A percentile compares a stretch with the other conserved stretches of the same genome.
Evolutionary conservation across 1,140 invertebrate genomes (phyloP).

Genomic region (Drosophila tropicalis): DNA sequence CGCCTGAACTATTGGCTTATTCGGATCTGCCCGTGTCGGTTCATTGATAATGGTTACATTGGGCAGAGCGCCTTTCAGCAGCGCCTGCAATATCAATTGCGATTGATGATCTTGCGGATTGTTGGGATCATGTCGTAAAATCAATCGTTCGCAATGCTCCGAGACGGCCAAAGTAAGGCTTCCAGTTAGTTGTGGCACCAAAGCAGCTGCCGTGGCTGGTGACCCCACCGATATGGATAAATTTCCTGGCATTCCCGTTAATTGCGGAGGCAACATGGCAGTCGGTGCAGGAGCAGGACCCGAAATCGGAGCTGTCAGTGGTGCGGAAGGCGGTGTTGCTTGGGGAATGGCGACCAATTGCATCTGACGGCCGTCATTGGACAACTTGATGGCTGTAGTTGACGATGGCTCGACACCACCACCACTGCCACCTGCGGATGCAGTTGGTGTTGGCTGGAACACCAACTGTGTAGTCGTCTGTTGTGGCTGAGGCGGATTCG

Average conservation of each 20-base stretch:
- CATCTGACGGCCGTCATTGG: conserved; percentile 72
- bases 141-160: conserved; percentile 78
- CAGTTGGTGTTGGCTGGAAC: conserved; percentile 38
- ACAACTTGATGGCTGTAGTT: conserved; percentile 55
- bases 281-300: conserved; percentile 64
- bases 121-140: conserved; percentile 80
- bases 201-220: conserved; percentile 66
- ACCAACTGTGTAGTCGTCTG: conserved; percentile 46
- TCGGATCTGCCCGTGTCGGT: conserved; percentile 64
- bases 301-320: conserved; percentile 34
- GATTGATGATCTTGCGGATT: conserved; percentile 81
- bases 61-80: conserved; percentile 78
- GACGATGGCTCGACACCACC: conserved; percentile 8
- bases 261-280: conserved; percentile 67
- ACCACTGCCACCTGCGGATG: background rate
- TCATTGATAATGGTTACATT: conserved; percentile 83
- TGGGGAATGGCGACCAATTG: conserved; percentile 73
- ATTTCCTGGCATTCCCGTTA: conserved; percentile 72
- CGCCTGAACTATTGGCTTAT: conserved; percentile 26
- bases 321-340: conserved; percentile 26
- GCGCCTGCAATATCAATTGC: conserved; percentile 77
- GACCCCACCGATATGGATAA: conserved; percentile 78
- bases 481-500: conserved; percentile 31
- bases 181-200: conserved; percentile 79
- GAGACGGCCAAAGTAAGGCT: conserved; percentile 77